Percentiles rank a stretch among this genome's conserved stretches.
Conservation (phyloP, 2,113 vertebrate genomes). For the Pachyramphus minor region DNA sequence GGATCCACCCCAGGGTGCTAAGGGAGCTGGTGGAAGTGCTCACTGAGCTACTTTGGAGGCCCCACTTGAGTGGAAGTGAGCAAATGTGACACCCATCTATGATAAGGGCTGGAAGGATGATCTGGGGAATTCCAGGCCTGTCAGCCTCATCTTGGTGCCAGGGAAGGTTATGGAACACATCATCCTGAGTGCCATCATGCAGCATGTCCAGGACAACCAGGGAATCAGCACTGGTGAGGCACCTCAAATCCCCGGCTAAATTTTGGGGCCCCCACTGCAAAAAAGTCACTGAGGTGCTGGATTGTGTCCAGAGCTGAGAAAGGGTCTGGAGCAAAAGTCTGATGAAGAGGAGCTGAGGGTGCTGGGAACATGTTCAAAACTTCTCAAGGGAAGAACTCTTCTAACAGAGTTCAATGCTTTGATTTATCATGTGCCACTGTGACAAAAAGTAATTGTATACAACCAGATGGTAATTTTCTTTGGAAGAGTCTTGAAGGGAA, state of each 20-base stretch:
- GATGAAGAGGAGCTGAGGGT: background rate
- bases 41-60: background rate
- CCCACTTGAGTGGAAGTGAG: background rate
- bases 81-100: background rate
- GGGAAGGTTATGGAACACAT: background rate
- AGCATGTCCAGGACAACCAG: background rate
- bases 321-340: background rate
- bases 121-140: background rate
- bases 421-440: fast-evolving
- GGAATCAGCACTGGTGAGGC: background rate
- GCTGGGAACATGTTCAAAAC: background rate
- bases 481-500: background rate
- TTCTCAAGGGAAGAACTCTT: background rate
- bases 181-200: background rate
- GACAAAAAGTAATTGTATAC: no score
- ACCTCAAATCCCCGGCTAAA: background rate
- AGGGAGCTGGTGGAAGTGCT: background rate
- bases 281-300: background rate
- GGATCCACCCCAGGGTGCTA: background rate
- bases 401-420: background rate
- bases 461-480: fast-evolving
- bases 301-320: background rate
- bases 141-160: background rate
- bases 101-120: background rate
- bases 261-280: background rate